Base-by-base conservation (phyloP, 2,797 vertebrate species). In the Sylvilagus floridanus region DNA sequence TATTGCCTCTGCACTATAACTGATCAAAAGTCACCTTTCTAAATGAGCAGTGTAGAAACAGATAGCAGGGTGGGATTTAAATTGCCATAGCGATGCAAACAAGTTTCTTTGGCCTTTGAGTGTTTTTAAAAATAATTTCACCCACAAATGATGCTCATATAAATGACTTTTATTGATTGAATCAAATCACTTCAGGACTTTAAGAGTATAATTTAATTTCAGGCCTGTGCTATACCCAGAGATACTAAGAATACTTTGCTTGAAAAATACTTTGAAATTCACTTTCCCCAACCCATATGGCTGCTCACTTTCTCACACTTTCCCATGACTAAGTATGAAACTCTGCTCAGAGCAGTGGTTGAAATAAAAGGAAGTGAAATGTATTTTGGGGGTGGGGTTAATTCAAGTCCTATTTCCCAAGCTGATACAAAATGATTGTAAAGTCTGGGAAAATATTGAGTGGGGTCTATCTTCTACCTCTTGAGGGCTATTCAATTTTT, bases 131-230 rank as follows among this genome's bases (percentile, higher is more conserved):
- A 60, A 9, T 72, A 76, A 0, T 22, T 66, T 84, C 89, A 88
- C 77, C 75, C 35, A 37, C 30, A 81, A 84, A 72, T 91, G 2
- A n/a, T 92, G 11, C 26, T 42, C 93, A 35, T 73, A 68, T 11
- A 85, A 79, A 71, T 65, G 87, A 47, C 42, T 65, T 75, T 84
- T 84, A 96, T 62, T 82, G 30, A 82, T 88, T 62, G 79, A 90
- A 81, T 76, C 9, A 82, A 65, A 26, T 92, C 83, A 90, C 35
- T n/a, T 50, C 72, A 68, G 35, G 86, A 84, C 50, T 91, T 84
- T 24, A 62, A 81, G 92, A 66, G 87, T 68, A 28, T 54, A 77
- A 19, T 28, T 57, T 92, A 28, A 60, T 82, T 92, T 84, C 50
- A 71, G 24, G 8, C 10, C 17, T 91, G 42, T 57, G 7, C 2